phyloP scores from a whole-genome alignment of 2,797 vertebrate species.

The Hemibagrus guttatus region DNA sequence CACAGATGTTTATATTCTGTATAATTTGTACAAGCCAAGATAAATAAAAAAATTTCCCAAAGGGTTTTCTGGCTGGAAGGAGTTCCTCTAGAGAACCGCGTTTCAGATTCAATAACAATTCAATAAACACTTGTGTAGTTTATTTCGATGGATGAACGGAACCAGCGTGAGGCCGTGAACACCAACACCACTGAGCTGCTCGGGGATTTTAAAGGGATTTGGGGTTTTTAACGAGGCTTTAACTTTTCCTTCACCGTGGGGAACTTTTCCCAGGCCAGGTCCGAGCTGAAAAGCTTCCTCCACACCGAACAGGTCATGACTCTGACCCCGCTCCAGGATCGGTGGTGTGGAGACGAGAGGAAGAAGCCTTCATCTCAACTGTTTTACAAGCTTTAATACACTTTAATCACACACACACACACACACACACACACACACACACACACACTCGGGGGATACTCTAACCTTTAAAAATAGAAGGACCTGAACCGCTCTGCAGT shows the following conservation, averaged over 20 bases:
- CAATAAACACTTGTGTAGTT: not conserved
- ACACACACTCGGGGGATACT: not conserved
- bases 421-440: not conserved
- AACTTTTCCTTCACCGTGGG: not conserved
- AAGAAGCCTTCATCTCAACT: not conserved
- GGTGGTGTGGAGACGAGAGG: not conserved
- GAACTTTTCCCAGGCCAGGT: not conserved
- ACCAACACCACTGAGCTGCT: not conserved
- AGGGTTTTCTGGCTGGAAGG: not conserved
- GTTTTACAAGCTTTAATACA: not conserved
- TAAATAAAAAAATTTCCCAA: not conserved
- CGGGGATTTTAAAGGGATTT: not conserved
- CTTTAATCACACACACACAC: not conserved
- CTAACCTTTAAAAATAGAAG: not conserved
- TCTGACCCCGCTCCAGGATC: not conserved
- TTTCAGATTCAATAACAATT: not conserved
- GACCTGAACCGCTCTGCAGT: not conserved
- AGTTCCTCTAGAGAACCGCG: not conserved
- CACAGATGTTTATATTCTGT: not conserved
- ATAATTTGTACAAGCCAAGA: not conserved
- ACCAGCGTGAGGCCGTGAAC: not conserved
- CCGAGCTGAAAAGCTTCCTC: not conserved
- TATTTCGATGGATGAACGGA: not conserved
- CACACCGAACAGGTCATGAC: not conserved
- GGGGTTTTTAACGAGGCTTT: not conserved